Percentiles rank a stretch among this genome's conserved stretches.
Evolutionary conservation across 2,888 invertebrate genomes (phyloP).

Genomic region (Thecocarcelia acutangulata): DNA sequence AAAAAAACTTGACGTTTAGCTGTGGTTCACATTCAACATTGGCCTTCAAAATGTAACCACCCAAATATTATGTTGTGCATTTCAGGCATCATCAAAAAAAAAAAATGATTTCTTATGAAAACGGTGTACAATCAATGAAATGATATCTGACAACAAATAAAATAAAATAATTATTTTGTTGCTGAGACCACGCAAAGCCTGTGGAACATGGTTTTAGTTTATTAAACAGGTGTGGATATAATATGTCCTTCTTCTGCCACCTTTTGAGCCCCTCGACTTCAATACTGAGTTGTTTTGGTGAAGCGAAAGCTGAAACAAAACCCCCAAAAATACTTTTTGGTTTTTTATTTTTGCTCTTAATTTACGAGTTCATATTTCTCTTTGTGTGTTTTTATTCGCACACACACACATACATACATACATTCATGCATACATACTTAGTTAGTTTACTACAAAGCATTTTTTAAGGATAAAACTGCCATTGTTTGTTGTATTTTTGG

Average conservation of each 20-base stretch:
- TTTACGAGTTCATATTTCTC: constrained; percentile 55
- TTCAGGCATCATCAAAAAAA: no score
- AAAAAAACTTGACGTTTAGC: no score
- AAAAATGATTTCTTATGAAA: background rate
- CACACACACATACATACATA: no score
- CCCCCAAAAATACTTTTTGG: background rate
- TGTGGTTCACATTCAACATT: no score
- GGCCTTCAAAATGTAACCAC: no score
- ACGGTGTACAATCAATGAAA: constrained; percentile 36
- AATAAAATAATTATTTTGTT: constrained; percentile 27
- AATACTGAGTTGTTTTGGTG: constrained; percentile 5
- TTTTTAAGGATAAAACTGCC: background rate
- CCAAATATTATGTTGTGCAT: no score
- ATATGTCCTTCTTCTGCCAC: constrained; percentile 14
- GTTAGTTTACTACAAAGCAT: background rate
- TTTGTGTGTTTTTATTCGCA: no score
- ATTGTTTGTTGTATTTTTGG: constrained; percentile 28
- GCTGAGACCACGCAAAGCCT: constrained; percentile 27
- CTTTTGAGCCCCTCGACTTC: constrained; percentile 17
- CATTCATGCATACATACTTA: no score
- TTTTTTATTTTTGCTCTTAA: constrained; percentile 24
- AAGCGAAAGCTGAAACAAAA: constrained; percentile 23
- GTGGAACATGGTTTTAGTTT: constrained; percentile 21
- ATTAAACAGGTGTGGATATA: constrained; percentile 54
- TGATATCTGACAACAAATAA: constrained; percentile 13